A percentile compares a stretch with the other conserved stretches of the same genome.
Evolutionary conservation across 2,888 invertebrate species (phyloP).

Genomic region (Cacoxenus indagator): DNA sequence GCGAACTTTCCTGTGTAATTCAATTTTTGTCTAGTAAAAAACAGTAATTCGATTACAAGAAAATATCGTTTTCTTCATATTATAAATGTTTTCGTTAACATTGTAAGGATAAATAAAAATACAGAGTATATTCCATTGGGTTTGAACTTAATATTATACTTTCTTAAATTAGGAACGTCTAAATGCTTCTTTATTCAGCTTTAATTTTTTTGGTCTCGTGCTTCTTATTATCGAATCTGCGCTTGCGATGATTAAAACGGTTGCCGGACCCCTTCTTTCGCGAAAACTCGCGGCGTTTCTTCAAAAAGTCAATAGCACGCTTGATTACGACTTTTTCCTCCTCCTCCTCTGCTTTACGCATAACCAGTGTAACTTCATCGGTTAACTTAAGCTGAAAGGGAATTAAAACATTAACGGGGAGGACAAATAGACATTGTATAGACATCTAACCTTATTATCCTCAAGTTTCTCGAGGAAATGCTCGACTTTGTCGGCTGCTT

Average conservation of each 20-base stretch:
- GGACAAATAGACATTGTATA: not conserved
- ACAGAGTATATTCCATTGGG: not conserved
- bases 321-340: slow-evolving; percentile 79
- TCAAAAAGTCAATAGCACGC: slow-evolving; percentile 76
- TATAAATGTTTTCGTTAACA: not conserved
- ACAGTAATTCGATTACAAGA: too few species aligned
- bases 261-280: slow-evolving; percentile 57
- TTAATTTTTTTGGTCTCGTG: slow-evolving; percentile 54
- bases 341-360: slow-evolving; percentile 78
- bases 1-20: too few species aligned
- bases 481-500: slow-evolving; percentile 79
- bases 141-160: slow-evolving; percentile 1
- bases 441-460: slow-evolving; percentile 74
- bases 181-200: slow-evolving; percentile 38
- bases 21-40: too few species aligned
- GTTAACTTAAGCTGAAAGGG: slow-evolving; percentile 65
- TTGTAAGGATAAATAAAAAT: slow-evolving; percentile 10
- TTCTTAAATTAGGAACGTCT: not conserved
- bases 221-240: slow-evolving; percentile 50
- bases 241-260: slow-evolving; percentile 61
- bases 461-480: slow-evolving; percentile 76
- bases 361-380: slow-evolving; percentile 72
- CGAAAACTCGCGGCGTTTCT: slow-evolving; percentile 72
- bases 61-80: not conserved
- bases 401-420: not conserved